Base-by-base conservation (phyloP, 2,113 vertebrate genomes). In the Laterallus jamaicensis region DNA sequence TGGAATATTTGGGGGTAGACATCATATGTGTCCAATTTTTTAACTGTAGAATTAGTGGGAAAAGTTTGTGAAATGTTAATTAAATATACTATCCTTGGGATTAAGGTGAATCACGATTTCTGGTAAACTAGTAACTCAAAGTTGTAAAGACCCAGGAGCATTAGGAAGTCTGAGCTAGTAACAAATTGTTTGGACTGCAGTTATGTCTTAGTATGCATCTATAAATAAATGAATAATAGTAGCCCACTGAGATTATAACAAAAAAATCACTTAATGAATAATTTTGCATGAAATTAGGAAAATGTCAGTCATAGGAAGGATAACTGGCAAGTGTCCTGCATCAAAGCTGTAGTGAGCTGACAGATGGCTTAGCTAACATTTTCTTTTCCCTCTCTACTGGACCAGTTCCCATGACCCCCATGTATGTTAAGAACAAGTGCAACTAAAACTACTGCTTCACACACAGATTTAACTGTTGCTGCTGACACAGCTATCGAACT, bases 241-340 rank as follows among this genome's bases (percentile, higher is more conserved):
- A 91, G 24, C 35, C 83, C 76, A 67, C 29, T 47, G 83, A 90
- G 82, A 96, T 78, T 75, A 83, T 40, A 80, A 28, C 37, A 88
- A 82, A 94, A 64, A 10, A 49, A 18, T 5, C 13, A 91, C n/a
- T 93, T 92, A 90, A 66, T 40, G 21, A 20, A 77, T 77, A 42
- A 58, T 76, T 95, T 96, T 96, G 29, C 68, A 86, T 69, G 52
- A n/a, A 80, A 93, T 88, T 90, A 90, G 64, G 81, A 92, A 95
- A 92, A 85, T 50, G 74, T 55, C 91, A 91, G 37, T 89, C 59
- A 91, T 50, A 4, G 20, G 89, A 71, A 58, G 25, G 62, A 83
- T 67, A 87, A 67, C 55, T 89, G 81, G 24, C 58, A 88, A 88
- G 40, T 77, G 64, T 77, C 73, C 55, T 70, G 55, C 40, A 77